phyloP scores from a whole-genome alignment of 2,797 vertebrate species.

The Spinus pinus region DNA sequence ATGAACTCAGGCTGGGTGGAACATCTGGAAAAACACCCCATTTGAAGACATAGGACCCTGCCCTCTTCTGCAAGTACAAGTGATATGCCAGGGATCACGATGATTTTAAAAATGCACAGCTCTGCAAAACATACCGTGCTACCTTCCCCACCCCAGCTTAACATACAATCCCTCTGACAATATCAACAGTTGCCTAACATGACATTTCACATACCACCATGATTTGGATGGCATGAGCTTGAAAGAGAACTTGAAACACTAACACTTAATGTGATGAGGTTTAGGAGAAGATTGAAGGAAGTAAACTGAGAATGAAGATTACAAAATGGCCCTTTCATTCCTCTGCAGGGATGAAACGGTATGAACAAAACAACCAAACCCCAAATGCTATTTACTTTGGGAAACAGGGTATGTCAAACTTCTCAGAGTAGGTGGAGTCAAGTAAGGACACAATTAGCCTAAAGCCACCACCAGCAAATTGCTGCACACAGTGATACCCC shows the following conservation, averaged over 20 bases:
- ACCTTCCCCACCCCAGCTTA: conserved; percentile 61
- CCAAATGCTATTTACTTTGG: conserved; percentile 38
- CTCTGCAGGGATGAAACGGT: neutral
- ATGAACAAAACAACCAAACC: conserved; percentile 47
- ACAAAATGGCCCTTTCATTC: conserved; percentile 46
- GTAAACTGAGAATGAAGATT: conserved; percentile 54
- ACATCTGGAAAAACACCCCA: neutral
- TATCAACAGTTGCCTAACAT: conserved; percentile 40
- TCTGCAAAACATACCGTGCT: conserved; percentile 30
- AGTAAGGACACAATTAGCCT: neutral
- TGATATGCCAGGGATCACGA: neutral
- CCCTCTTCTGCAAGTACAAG: conserved; percentile 23
- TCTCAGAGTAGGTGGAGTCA: conserved; percentile 39
- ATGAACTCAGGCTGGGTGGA: neutral
- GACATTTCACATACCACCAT: conserved; percentile 22
- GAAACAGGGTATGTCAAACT: conserved; percentile 1
- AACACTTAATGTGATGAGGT: neutral
- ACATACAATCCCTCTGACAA: conserved; percentile 50
- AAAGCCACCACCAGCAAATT: neutral
- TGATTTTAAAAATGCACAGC: conserved; percentile 29
- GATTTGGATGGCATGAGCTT: conserved; percentile 28
- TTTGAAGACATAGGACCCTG: neutral
- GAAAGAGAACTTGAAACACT: conserved; percentile 34
- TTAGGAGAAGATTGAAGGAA: conserved; percentile 45
- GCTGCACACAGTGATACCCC: neutral